Evolutionary conservation across 1,140 invertebrate species (phyloP), one percentile per base, ranked within the genome.

Genomic region (Scaptomyza montana): DNA sequence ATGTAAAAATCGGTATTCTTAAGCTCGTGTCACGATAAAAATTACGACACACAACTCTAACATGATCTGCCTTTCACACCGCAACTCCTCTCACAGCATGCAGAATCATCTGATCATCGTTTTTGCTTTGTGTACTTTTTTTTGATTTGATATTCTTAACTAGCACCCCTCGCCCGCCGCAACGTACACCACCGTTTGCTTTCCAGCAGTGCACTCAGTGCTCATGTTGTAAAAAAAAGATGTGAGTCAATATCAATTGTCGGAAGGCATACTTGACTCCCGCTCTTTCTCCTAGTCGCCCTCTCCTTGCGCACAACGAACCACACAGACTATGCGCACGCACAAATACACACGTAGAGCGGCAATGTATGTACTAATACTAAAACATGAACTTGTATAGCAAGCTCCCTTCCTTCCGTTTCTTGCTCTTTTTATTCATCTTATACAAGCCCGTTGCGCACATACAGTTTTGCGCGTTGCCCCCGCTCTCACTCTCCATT

Each of bases 381-480:
- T 68, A 73, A 73, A 66, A 68, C 70, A 55, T 74, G 51, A 56
- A 70, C 53, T 70, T 74, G 71, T 74, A 36, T 69, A 74, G 71
- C 70, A 68, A 51, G 77, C 74, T 85, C 81, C 81, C 80, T 85
- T 86, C 80, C 80, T 85, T 85, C 80, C 80, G 80, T 77, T 77
- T 77, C 60, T 77, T 79, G 74, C 65, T 77, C 75, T 79, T 84
- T 82, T 76, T 63, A 69, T 80, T 85, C 78, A 67, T 80, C 77
- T 85, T 85, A 86, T 85, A 85, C 80, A 86, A 84, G 80, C 79
- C 80, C 80, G 74, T 84, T 84, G 80, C 80, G 80, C 80, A 84
- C 67, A 84, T 77, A 80, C 80, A 74, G 68, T 74, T 80, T 82
- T 77, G 80, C 65, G 80, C 56, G 77, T 74, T 74, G 56, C 13